Conservation (phyloP, 2,797 vertebrate genomes). For the Labeo calbasu region DNA sequence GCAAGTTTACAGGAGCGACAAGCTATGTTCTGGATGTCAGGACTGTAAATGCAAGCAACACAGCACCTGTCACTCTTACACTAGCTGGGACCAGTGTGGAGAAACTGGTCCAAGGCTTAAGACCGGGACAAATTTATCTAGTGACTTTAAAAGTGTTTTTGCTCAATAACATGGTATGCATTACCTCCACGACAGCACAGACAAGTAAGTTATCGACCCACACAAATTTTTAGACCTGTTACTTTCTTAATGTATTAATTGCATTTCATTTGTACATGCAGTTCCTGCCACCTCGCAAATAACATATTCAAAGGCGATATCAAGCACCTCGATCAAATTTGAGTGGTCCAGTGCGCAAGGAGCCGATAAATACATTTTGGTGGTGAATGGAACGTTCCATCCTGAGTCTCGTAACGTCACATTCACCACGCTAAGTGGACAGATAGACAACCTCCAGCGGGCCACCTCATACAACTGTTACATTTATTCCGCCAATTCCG, state of each 20-base stretch:
- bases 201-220: conserved; percentile 72
- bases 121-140: conserved; percentile 71
- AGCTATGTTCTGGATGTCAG: conserved; percentile 72
- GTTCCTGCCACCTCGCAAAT: conserved; percentile 77
- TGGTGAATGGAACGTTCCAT: conserved; percentile 57
- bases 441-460: conserved; percentile 66
- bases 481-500: conserved; percentile 73
- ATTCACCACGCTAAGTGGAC: conserved; percentile 61
- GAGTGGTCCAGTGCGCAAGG: conserved; percentile 74
- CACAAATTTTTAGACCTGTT: not conserved
- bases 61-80: conserved; percentile 67
- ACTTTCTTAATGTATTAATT: not conserved
- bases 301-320: conserved; percentile 67
- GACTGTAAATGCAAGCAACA: conserved; percentile 66
- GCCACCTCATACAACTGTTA: conserved; percentile 74
- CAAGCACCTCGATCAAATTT: conserved; percentile 75
- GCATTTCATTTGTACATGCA: conserved; percentile 52
- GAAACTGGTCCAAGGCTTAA: conserved; percentile 73
- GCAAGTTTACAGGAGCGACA: conserved; percentile 43
- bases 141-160: conserved; percentile 72
- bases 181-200: conserved; percentile 28
- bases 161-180: conserved; percentile 59
- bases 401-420: conserved; percentile 56
- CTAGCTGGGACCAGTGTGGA: conserved; percentile 45
- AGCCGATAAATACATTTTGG: conserved; percentile 71